Evolutionary conservation across 2,113 vertebrate genomes (phyloP).

Genomic region (Neodon shergylaensis): DNA sequence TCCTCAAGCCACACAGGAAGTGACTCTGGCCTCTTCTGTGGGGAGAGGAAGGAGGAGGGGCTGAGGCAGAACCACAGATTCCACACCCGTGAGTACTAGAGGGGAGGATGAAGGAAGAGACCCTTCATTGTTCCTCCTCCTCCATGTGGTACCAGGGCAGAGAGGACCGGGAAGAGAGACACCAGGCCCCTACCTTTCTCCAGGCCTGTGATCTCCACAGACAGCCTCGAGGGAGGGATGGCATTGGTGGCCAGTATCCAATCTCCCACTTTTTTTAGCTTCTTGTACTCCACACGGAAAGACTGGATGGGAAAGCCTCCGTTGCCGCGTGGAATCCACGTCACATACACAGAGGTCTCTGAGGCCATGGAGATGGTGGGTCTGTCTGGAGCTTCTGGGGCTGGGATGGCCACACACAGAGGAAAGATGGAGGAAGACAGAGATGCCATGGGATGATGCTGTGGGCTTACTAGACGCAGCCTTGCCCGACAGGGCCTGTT

Average conservation of each 20-base stretch:
- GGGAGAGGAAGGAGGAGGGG: not conserved
- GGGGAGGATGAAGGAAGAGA: not conserved
- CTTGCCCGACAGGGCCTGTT: not conserved
- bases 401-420: slow-evolving; percentile 78
- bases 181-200: slow-evolving; percentile 92
- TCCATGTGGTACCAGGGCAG: too few species aligned
- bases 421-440: not conserved
- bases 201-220: slow-evolving; percentile 94
- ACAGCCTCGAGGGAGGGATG: slow-evolving; percentile 97
- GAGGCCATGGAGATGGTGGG: slow-evolving; percentile 97
- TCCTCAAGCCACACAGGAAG: not conserved
- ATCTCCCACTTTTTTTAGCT: slow-evolving; percentile 93
- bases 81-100: fast-evolving
- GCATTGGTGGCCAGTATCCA: slow-evolving; percentile 95
- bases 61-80: not conserved
- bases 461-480: fast-evolving
- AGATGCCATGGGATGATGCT: not conserved
- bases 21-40: not conserved
- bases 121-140: not conserved
- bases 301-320: slow-evolving; percentile 97
- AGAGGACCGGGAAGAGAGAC: not conserved
- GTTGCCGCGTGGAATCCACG: slow-evolving; percentile 98
- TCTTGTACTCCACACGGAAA: slow-evolving; percentile 96
- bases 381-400: slow-evolving; percentile 97
- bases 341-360: slow-evolving; percentile 96